Evolutionary conservation across 1,140 invertebrate species (phyloP), one percentile per base, ranked within the genome.

Genomic region (Solen grandis): DNA sequence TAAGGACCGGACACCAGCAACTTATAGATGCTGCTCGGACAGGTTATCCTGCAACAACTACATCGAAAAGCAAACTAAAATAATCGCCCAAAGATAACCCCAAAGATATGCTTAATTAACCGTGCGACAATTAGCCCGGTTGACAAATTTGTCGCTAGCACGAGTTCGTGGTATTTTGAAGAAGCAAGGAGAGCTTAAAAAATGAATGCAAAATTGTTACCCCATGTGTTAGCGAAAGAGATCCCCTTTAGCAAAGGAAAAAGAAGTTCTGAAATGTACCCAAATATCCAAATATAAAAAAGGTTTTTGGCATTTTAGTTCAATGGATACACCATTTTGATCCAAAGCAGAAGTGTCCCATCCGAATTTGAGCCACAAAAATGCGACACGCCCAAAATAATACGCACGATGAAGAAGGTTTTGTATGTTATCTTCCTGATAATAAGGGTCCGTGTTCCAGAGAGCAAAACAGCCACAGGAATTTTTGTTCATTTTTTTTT

Each of bases 121-220:
- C 22, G n/a, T 16, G 13, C 29, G 25, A 27, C 16, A 60, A 14
- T 60, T 27, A 60, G 57, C 57, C 16, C n/a, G 57, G 27, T 27
- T 63, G 60, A 36, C 60, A 27, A 63, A 63, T 36, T 8, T 63
- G 29, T 36, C 60, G 19, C 38, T 63, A 63, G 60, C 60, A 8
- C 29, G 8, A 35, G 29, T 63, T 63, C 13, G 38, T 63, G 29
- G 60, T 19, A 63, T 36, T 63, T 63, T 35, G 25, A 63, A 63
- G 57, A 63, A 63, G 38, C n/a, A 33, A n/a, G 4, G 35, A n/a
- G 33, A 36, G 31, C 33, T 36, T 19, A 13, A 10, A 63, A 63
- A 22, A 63, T 63, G 22, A 63, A 8, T 63, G 33, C 60, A 35
- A 63, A 29, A 36, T 63, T n/a, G 33, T 36, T 63, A 63, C 29